Percentiles rank a stretch among this genome's conserved stretches.
Conservation (phyloP, 2,113 vertebrate species). For the Prinia subflava region DNA sequence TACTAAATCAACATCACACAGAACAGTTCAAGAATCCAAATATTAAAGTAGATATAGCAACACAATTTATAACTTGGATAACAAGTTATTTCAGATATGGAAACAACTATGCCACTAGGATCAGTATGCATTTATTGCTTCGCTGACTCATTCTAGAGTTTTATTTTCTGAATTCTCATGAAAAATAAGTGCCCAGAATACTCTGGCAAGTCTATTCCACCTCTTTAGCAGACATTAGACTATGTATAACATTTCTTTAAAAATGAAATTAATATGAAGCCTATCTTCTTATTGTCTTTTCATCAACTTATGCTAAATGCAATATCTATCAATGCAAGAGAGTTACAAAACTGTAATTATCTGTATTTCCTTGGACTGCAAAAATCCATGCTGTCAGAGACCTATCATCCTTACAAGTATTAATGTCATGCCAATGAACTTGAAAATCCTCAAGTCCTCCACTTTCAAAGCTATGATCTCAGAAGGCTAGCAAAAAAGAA, state of each 20-base stretch:
- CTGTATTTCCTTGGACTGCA: not conserved
- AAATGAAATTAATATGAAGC: not conserved
- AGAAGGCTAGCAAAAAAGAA: not conserved
- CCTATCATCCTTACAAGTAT: not conserved
- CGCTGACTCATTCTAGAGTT: not conserved
- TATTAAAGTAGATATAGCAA: not conserved
- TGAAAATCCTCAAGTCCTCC: not conserved
- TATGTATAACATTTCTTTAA: not conserved
- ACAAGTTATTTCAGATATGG: conserved; percentile 4
- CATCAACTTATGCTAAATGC: not conserved
- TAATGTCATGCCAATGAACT: not conserved
- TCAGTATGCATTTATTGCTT: not conserved
- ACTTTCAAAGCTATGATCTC: not conserved
- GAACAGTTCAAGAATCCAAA: not conserved
- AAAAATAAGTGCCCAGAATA: not conserved
- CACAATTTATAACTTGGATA: not conserved
- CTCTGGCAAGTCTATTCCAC: not conserved
- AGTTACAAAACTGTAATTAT: not conserved
- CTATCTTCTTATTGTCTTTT: not conserved
- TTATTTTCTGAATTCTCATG: not conserved
- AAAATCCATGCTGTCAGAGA: not conserved
- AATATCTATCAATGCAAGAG: not conserved
- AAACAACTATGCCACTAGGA: not conserved
- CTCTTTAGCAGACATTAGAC: not conserved
- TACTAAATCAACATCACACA: not conserved